Percentiles rank a stretch among this genome's conserved stretches.
Conservation (phyloP, 30 jellyfish, hydroid and myxozoan species). For the Turritopsis dohrnii region DNA sequence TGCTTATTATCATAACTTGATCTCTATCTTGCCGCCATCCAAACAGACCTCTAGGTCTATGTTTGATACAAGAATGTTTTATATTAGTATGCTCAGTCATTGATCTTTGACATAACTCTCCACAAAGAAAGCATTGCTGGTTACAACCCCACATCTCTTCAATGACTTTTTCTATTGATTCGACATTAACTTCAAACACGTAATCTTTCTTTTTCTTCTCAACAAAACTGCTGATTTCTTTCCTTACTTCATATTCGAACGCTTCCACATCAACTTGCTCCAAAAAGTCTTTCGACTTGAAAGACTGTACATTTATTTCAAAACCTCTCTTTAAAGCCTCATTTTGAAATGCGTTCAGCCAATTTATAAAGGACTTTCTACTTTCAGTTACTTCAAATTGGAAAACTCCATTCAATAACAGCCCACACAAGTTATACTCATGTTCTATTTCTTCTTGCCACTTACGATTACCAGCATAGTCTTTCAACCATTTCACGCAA, state of each 20-base stretch:
- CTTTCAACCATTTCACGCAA: too few relatives aligned
- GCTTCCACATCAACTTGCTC: too few relatives aligned
- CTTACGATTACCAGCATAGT: too few relatives aligned
- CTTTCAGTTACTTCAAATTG: too few relatives aligned
- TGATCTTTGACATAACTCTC: not conserved
- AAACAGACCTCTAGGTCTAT: not conserved
- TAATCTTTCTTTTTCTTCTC: not conserved
- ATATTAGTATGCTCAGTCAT: not conserved
- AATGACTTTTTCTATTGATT: not conserved
- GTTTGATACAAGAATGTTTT: not conserved
- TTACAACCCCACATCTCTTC: not conserved
- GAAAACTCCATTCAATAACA: too few relatives aligned
- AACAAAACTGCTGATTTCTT: not conserved
- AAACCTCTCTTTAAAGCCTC: too few relatives aligned
- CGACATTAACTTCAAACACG: not conserved
- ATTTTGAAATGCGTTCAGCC: too few relatives aligned
- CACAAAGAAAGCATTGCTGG: not conserved
- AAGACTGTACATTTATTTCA: too few relatives aligned
- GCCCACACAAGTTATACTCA: too few relatives aligned
- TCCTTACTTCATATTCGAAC: not conserved
- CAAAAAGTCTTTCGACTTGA: too few relatives aligned
- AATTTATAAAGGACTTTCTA: too few relatives aligned
- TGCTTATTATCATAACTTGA: not conserved
- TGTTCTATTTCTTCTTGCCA: too few relatives aligned
- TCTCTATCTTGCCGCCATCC: not conserved